Base-by-base conservation (phyloP, 2,888 invertebrate species). In the Drosophila paranaensis region DNA sequence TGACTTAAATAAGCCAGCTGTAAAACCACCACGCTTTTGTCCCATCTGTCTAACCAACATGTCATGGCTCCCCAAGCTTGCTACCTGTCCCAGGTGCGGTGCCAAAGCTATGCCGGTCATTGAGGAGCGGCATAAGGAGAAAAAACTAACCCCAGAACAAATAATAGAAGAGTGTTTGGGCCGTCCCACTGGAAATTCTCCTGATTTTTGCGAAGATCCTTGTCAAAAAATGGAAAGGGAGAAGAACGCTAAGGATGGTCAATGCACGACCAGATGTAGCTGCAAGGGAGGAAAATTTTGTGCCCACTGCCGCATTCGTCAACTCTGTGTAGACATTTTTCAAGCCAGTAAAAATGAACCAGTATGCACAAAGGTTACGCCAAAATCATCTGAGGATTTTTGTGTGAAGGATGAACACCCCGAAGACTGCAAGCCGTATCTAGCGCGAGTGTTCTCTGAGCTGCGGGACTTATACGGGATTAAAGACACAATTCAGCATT, bases 11-110 rank as follows among this genome's bases (percentile, higher is more conserved):
- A 54, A 37, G 8, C 56, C 69, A 9, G 20, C 33, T 50, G 61
- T 87, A 4, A 82, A 77, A 6, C 85, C 88, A 3, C 67, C 64
- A 3, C 77, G 90, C 0, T 83, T 81, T 40, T 93, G 93, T 62
- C 90, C 92, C 4, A 66, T 92, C n/a, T 93, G 93, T 64, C 77
- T 90, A 35, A 85, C 81, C 61, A 90, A 92, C 37, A 89, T 93
- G 63, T 88, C 90, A 0, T 92, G 90, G 90, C 33, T 94, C 55
- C 92, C 92, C 16, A 93, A 93, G 77, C 92, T 94, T 83, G 93
- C 93, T 5, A 81, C 92, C 3, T 91, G 92, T 54, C 91, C 91
- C 3, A 91, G 87, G 57, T 92, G 92, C 63, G 90, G 92, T 1
- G 82, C 90, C 42, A 91, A 91, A 30, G 90, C 91, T 1, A 79